These are phyloP conservation scores for Halocaridina rubra DNA, from an alignment of 2,888 invertebrate species.

Conservation along the genomic window DNA sequence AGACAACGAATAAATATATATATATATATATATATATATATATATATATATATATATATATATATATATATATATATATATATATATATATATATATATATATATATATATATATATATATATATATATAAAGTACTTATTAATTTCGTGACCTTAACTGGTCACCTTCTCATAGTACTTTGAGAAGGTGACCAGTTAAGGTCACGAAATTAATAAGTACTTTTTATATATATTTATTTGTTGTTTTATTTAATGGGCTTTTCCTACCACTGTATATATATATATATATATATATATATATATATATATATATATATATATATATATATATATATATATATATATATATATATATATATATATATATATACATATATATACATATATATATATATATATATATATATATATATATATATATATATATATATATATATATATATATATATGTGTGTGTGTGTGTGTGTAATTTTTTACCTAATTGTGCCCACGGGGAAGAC, in stretches of 20 bases:
- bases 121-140: not conserved
- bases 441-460: constrained; percentile 13
- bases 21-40: constrained; percentile 8
- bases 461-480: not conserved
- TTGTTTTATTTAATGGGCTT: too few species aligned
- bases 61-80: not conserved
- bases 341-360: constrained; percentile 25
- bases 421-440: constrained; percentile 25
- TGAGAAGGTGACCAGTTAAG: too few species aligned
- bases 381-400: constrained; percentile 23
- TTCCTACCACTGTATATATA: too few species aligned
- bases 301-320: constrained; percentile 27
- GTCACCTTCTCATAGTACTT: too few species aligned
- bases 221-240: too few species aligned
- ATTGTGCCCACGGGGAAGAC: too few species aligned
- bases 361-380: constrained; percentile 23
- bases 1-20: not conserved
- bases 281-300: not conserved
- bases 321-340: constrained; percentile 27
- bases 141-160: too few species aligned
- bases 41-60: constrained; percentile 8
- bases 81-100: constrained; percentile 10
- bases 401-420: constrained; percentile 23
- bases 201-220: too few species aligned
- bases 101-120: not conserved